A percentile compares a stretch with the other conserved stretches of the same genome.
phyloP scores from a whole-genome alignment of 1,140 invertebrate species.

The Drosophila nannoptera region DNA sequence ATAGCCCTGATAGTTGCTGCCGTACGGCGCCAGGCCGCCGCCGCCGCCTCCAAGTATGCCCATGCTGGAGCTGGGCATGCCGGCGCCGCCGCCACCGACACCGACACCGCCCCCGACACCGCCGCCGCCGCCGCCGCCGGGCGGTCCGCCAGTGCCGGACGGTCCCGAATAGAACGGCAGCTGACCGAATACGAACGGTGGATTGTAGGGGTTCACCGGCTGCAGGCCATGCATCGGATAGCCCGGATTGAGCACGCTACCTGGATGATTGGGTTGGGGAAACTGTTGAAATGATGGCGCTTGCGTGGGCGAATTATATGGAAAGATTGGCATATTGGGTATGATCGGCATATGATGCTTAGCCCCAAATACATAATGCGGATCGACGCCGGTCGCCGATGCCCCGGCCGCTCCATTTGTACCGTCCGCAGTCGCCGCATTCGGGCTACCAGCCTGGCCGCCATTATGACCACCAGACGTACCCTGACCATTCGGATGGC shows the following conservation, averaged over 20 bases:
- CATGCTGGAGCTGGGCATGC: slow-evolving; percentile 61
- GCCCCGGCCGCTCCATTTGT: slow-evolving; percentile 56
- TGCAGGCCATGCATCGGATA: slow-evolving; percentile 74
- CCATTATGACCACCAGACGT: slow-evolving; percentile 7
- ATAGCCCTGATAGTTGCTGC: slow-evolving; percentile 67
- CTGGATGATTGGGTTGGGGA: slow-evolving; percentile 78
- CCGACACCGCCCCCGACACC: slow-evolving; percentile 54
- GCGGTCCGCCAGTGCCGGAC: slow-evolving; percentile 67
- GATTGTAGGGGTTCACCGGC: slow-evolving; percentile 78
- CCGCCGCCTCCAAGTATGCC: slow-evolving; percentile 69
- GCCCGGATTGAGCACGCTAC: slow-evolving; percentile 75
- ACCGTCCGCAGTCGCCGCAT: slow-evolving; percentile 9
- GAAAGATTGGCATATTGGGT: slow-evolving; percentile 78
- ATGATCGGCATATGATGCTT: slow-evolving; percentile 72
- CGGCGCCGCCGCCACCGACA: slow-evolving; percentile 57
- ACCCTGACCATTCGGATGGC: slow-evolving; percentile 1
- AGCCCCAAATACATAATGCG: slow-evolving; percentile 77
- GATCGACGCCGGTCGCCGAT: slow-evolving; percentile 67
- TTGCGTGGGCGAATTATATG: slow-evolving; percentile 75
- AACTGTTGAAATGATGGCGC: slow-evolving; percentile 78
- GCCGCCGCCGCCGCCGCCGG: slow-evolving; percentile 51
- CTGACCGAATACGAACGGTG: slow-evolving; percentile 77
- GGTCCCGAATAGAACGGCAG: slow-evolving; percentile 64
- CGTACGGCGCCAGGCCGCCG: slow-evolving; percentile 63
- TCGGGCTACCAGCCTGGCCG: not conserved